Conservation (phyloP, 2,888 invertebrate genomes). For the Parnassius glacialis region DNA sequence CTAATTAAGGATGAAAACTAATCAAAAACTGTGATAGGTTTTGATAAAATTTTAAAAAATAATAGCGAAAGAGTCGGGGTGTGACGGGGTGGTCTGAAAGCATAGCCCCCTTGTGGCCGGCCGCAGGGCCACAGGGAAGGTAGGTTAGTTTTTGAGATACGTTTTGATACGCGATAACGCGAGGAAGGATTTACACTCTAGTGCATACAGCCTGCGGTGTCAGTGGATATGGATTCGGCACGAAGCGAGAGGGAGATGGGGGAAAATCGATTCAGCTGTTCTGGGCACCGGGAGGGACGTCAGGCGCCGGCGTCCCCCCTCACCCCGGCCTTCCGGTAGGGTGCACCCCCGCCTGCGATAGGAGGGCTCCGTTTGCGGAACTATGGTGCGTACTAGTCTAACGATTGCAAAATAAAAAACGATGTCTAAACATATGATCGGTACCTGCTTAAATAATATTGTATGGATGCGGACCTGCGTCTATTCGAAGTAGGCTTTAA, state of each 20-base stretch:
- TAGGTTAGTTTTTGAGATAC: conserved; percentile 69
- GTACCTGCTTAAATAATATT: conserved; percentile 73
- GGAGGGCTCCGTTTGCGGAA: conserved; percentile 58
- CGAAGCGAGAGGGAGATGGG: conserved; percentile 46
- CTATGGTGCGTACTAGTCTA: conserved; percentile 74
- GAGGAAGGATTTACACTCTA: conserved; percentile 47
- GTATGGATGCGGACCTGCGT: conserved; percentile 80
- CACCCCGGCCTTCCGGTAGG: conserved; percentile 32
- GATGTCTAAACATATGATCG: conserved; percentile 71
- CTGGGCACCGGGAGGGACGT: conserved; percentile 39
- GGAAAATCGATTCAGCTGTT: conserved; percentile 62
- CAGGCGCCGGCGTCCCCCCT: conserved; percentile 26
- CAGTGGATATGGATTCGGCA: conserved; percentile 39
- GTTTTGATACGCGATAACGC: conserved; percentile 48
- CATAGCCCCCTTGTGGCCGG: conserved; percentile 33
- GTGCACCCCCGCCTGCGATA: conserved; percentile 28
- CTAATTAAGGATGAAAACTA: conserved; percentile 79
- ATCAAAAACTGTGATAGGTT: conserved; percentile 82
- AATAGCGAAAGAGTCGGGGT: conserved; percentile 48
- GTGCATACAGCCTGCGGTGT: conserved; percentile 1
- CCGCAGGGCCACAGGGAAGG: conserved; percentile 33
- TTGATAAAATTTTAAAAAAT: conserved; percentile 78
- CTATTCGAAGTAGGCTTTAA: conserved; percentile 79
- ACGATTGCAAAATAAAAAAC: conserved; percentile 56
- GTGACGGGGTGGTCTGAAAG: conserved; percentile 4